Conservation (phyloP, 1,140 invertebrate genomes). For the Magallana gigas region DNA sequence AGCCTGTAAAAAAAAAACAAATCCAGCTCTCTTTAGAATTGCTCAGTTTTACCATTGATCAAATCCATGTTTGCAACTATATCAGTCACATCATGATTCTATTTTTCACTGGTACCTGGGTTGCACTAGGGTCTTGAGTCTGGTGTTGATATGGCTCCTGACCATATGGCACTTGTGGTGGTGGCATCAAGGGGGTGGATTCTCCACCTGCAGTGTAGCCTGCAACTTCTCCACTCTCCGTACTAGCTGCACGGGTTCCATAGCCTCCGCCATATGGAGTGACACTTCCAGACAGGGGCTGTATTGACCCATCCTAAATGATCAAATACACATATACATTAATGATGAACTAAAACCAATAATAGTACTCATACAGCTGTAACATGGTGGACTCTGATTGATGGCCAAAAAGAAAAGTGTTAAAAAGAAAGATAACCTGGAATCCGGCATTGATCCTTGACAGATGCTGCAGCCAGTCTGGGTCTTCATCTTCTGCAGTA, state of each 20-base stretch:
- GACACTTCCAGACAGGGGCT: slow-evolving; percentile 72
- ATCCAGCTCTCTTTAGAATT: neutral
- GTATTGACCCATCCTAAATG: slow-evolving; percentile 75
- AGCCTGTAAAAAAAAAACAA: neutral
- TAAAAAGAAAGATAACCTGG: slow-evolving; percentile 60
- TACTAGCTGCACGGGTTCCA: slow-evolving; percentile 69
- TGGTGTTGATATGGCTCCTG: slow-evolving; percentile 37
- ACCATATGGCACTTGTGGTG: slow-evolving; percentile 33
- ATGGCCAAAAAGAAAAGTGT: too few species aligned
- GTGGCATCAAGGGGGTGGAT: slow-evolving; percentile 40
- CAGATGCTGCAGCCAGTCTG: slow-evolving; percentile 79
- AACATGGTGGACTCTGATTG: neutral
- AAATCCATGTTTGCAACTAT: neutral
- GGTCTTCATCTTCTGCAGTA: slow-evolving; percentile 78
- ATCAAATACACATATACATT: neutral
- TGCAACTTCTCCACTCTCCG: slow-evolving; percentile 75
- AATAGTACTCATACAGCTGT: too few species aligned
- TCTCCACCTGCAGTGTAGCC: slow-evolving; percentile 56
- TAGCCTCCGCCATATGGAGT: slow-evolving; percentile 67
- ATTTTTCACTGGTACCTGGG: slow-evolving; percentile 20
- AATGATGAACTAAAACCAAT: neutral
- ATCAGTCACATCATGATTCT: neutral
- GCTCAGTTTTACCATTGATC: too few species aligned
- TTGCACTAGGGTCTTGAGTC: neutral
- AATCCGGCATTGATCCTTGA: slow-evolving; percentile 68